Conservation (phyloP, 2,888 invertebrate genomes). For the Halocaridina rubra region DNA sequence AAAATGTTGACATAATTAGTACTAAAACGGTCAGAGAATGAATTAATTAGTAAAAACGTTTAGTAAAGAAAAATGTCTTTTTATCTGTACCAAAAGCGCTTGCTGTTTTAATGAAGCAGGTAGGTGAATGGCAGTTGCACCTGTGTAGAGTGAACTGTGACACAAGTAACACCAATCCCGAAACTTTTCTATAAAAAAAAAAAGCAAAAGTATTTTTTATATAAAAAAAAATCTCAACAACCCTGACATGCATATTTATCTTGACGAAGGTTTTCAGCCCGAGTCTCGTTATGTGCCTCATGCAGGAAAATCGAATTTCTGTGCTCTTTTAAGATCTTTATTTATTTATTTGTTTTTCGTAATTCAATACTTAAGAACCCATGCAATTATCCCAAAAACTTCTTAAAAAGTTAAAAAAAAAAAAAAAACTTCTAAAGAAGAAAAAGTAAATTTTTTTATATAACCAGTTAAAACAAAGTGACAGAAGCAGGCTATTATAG, state of each 20-base stretch:
- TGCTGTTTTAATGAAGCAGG: conserved; percentile 56
- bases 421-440: too few species aligned
- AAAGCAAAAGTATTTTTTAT: neutral
- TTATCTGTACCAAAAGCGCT: neutral
- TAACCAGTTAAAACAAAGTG: too few species aligned
- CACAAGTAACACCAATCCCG: conserved; percentile 51
- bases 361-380: neutral
- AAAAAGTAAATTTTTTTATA: too few species aligned
- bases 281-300: conserved; percentile 43
- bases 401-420: conserved; percentile 3
- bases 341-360: too few species aligned
- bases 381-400: neutral
- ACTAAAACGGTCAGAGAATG: too few species aligned
- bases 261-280: conserved; percentile 35
- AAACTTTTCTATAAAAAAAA: conserved; percentile 25
- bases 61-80: too few species aligned
- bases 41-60: too few species aligned
- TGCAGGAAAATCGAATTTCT: conserved; percentile 29
- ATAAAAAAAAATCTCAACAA: neutral
- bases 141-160: conserved; percentile 51
- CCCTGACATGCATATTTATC: conserved; percentile 33
- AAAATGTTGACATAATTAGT: too few species aligned
- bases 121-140: conserved; percentile 57
- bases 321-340: neutral
- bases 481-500: too few species aligned